Percentiles rank a stretch among this genome's conserved stretches.
Conservation (phyloP, 2,113 vertebrate species). For the Tragelaphus imberbis region DNA sequence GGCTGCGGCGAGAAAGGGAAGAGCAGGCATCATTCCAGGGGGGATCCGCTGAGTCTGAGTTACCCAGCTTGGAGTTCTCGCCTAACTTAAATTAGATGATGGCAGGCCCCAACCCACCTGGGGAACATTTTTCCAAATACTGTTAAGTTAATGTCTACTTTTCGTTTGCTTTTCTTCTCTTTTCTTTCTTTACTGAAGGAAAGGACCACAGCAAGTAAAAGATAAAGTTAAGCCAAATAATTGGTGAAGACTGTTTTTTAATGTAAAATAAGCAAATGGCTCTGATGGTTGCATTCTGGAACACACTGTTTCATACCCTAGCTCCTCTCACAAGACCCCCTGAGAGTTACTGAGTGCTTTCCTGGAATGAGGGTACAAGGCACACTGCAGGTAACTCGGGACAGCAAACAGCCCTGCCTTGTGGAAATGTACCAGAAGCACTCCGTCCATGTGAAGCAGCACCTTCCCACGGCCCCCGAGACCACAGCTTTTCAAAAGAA, state of each 20-base stretch:
- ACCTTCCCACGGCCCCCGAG: neutral
- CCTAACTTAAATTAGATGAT: neutral
- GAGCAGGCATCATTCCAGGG: neutral
- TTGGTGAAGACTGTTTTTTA: neutral
- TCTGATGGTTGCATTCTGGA: neutral
- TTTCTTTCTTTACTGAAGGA: neutral
- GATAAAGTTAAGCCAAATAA: neutral
- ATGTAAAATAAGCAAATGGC: neutral
- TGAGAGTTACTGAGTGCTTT: neutral
- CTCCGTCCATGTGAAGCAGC: too few species aligned
- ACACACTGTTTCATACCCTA: neutral
- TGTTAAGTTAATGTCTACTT: neutral
- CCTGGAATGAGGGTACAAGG: neutral
- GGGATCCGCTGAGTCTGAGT: neutral
- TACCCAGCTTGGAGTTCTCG: neutral
- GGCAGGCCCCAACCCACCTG: neutral
- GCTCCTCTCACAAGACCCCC: neutral
- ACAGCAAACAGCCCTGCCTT: neutral
- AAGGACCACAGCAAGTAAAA: neutral
- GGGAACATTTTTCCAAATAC: neutral
- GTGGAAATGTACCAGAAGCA: neutral
- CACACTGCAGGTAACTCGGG: neutral
- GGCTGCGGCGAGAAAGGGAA: conserved; percentile 79
- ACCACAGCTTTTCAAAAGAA: neutral
- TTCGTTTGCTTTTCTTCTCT: neutral